These are phyloP conservation scores for Penelope pileata DNA, from an alignment of 2,113 vertebrate species.

Conservation along the genomic window DNA sequence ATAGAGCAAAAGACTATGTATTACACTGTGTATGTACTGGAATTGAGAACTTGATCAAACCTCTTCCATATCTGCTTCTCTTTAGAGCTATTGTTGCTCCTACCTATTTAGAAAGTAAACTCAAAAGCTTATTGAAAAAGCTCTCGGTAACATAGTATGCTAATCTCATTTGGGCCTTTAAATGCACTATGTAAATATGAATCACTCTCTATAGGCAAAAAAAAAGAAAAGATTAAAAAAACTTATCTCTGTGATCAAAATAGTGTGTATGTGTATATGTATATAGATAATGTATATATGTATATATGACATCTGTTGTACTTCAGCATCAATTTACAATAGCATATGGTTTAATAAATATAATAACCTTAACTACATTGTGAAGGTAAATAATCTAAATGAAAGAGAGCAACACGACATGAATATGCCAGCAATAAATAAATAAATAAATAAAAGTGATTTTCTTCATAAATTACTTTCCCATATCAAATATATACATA, in stretches of 20 bases:
- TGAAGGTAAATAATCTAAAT: neutral
- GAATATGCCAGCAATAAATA: neutral
- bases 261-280: neutral
- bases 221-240: neutral
- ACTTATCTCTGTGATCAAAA: neutral
- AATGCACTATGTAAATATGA: neutral
- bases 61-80: neutral
- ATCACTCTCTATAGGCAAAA: neutral
- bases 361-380: neutral
- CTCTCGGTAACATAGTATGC: neutral
- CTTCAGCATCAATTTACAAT: neutral
- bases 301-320: neutral
- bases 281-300: no score
- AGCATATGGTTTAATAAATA: neutral
- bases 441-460: no score
- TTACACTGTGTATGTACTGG: neutral
- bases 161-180: neutral
- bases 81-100: neutral
- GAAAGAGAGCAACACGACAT: neutral
- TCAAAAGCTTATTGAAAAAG: neutral
- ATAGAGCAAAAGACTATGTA: neutral
- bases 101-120: neutral
- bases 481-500: neutral
- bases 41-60: neutral
- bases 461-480: neutral